A percentile compares a stretch with the other conserved stretches of the same genome.
Conservation (phyloP, 2,113 vertebrate species). For the Maccullochella peelii region DNA sequence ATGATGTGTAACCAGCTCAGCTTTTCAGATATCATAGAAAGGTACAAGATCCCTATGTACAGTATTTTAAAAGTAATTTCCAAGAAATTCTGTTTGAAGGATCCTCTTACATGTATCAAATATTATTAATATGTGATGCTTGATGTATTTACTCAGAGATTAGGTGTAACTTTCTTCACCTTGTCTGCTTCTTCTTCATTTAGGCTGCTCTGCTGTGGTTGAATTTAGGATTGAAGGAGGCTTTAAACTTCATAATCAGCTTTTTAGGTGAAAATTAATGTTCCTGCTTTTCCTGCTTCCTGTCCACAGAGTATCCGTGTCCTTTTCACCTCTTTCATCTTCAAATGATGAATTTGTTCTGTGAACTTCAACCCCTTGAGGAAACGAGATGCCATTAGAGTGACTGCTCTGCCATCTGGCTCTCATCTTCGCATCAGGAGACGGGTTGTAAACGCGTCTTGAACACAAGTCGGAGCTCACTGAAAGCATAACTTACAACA, state of each 20-base stretch:
- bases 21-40: background rate
- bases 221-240: background rate
- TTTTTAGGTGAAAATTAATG: slow-evolving; percentile 3
- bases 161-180: background rate
- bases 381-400: slow-evolving; percentile 44
- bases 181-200: background rate
- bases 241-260: slow-evolving; percentile 13
- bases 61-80: too few relatives aligned
- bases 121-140: background rate
- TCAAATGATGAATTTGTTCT: slow-evolving; percentile 10
- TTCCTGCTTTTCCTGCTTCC: slow-evolving; percentile 7
- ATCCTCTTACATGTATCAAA: background rate
- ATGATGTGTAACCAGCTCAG: background rate
- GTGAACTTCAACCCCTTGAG: slow-evolving; percentile 55
- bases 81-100: background rate
- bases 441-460: slow-evolving; percentile 1
- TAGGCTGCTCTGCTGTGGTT: background rate
- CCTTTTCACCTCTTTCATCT: slow-evolving; percentile 32
- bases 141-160: background rate
- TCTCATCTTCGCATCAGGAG: slow-evolving; percentile 44
- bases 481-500: background rate
- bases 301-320: background rate
- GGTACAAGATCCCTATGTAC: background rate
- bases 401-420: slow-evolving; percentile 45
- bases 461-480: slow-evolving; percentile 16